Evolutionary conservation across 2,888 invertebrate species (phyloP), one percentile per base, ranked within the genome.

Genomic region (Deilephila elpenor): DNA sequence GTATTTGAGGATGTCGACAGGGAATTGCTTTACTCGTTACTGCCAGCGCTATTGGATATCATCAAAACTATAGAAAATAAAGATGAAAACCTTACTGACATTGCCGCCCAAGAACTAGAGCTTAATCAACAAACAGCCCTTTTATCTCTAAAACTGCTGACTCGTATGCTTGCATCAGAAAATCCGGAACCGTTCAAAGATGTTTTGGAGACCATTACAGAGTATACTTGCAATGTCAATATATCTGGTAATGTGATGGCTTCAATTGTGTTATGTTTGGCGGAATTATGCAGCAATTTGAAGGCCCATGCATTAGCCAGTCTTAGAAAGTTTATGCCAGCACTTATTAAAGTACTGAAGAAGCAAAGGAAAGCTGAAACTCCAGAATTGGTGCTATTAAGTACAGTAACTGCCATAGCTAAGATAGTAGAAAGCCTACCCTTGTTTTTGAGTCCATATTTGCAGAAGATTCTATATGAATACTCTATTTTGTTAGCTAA

Each of bases 371-470:
- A 96, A 77, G 92, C 95, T 8, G 95, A 95, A 75, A 93, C 94
- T 0, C 96, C 96, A 0, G 96, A 96, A 80, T 81, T 96, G 29
- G 91, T 96, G 0, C 88, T 97, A n/a, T 87, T 97, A 25, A 97
- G 98, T 86, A 96, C 97, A 7, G 95, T 98, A 2, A 97, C 97
- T 3, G 96, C 97, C 0, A 91, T 98, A 53, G 96, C 97, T 75
- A 98, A 98, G 89, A 96, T 99, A 60, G 96, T 98, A 5, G 97
- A 98, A 84, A 96, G 97, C 37, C 88, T 99, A 61, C 96, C 98
- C 0, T 93, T 97, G 59, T 99, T 99, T 87, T 88, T 99, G 77
- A 98, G 98, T 76, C 97, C 98, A 0, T 98, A 98, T 89, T 91
- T 98, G 53, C 96, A 96, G 78, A 96, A 97, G 80, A 94, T 98